phyloP scores from a whole-genome alignment of 2,113 vertebrate genomes.

The Scortum barcoo region DNA sequence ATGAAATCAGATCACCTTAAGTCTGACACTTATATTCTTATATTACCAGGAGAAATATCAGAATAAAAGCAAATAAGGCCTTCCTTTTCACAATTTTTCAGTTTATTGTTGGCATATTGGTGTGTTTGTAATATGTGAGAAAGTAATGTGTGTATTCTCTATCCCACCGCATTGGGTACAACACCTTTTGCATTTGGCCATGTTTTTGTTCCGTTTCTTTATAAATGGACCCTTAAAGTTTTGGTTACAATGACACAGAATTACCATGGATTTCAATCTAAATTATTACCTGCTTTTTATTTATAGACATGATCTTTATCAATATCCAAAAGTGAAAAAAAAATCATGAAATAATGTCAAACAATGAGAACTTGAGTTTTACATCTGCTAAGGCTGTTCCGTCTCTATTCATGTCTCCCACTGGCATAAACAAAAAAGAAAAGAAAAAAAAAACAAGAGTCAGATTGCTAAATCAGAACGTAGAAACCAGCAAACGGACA shows the following conservation, averaged over 20 bases:
- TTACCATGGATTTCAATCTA: constrained; percentile 80
- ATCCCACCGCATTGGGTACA: constrained; percentile 64
- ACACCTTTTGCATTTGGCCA: constrained; percentile 66
- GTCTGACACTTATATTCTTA: background rate
- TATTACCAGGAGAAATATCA: background rate
- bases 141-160: constrained; percentile 63
- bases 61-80: constrained; percentile 63
- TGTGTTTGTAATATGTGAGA: constrained; percentile 71
- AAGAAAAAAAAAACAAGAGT: constrained; percentile 51
- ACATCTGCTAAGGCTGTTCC: constrained; percentile 73
- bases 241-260: constrained; percentile 85
- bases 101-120: constrained; percentile 84
- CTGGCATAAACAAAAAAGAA: too few species aligned
- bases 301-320: constrained; percentile 79
- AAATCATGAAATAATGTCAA: constrained; percentile 68
- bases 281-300: constrained; percentile 73
- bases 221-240: constrained; percentile 69
- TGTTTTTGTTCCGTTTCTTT: constrained; percentile 50
- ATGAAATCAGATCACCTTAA: background rate
- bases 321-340: constrained; percentile 76
- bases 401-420: constrained; percentile 43
- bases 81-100: constrained; percentile 50
- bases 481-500: constrained; percentile 83
- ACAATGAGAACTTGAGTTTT: constrained; percentile 69
- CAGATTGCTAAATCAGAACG: constrained; percentile 58